These are phyloP conservation scores for Panagrolaimus sp. DNA, from an alignment of 1,140 invertebrate genomes.

Conservation along the genomic window DNA sequence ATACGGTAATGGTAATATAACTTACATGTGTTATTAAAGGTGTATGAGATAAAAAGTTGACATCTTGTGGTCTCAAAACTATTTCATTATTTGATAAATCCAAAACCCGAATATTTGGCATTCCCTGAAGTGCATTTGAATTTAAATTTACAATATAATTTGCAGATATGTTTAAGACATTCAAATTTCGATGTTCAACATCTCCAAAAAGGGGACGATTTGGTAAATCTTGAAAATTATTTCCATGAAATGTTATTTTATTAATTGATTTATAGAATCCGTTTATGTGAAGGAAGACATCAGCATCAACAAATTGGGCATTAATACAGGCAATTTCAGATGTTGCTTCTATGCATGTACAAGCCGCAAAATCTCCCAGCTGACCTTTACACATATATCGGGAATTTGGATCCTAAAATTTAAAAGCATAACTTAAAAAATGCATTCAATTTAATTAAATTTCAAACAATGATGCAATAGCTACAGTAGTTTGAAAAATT, in stretches of 20 bases:
- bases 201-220: slow-evolving; percentile 49
- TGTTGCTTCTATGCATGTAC: slow-evolving; percentile 51
- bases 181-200: slow-evolving; percentile 33
- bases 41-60: slow-evolving; percentile 53
- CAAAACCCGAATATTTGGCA: slow-evolving; percentile 53
- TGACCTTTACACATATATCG: slow-evolving; percentile 49
- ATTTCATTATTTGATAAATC: slow-evolving; percentile 58
- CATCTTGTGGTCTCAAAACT: slow-evolving; percentile 48
- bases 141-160: slow-evolving; percentile 59
- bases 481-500: too few relatives aligned
- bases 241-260: slow-evolving; percentile 56
- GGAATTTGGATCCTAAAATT: slow-evolving; percentile 63
- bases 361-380: slow-evolving; percentile 51
- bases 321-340: slow-evolving; percentile 54
- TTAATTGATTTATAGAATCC: slow-evolving; percentile 48
- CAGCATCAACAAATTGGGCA: slow-evolving; percentile 56
- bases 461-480: too few relatives aligned
- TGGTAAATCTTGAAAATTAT: slow-evolving; percentile 58
- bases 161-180: slow-evolving; percentile 54
- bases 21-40: slow-evolving; percentile 49
- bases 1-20: slow-evolving; percentile 5
- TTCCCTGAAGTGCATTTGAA: slow-evolving; percentile 47
- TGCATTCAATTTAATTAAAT: too few relatives aligned
- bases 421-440: too few relatives aligned
- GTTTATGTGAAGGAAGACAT: slow-evolving; percentile 50